Percentiles rank a stretch among this genome's conserved stretches.
These are phyloP conservation scores for Chelon auratus DNA, from an alignment of 2,797 vertebrate species.

Conservation along the genomic window DNA sequence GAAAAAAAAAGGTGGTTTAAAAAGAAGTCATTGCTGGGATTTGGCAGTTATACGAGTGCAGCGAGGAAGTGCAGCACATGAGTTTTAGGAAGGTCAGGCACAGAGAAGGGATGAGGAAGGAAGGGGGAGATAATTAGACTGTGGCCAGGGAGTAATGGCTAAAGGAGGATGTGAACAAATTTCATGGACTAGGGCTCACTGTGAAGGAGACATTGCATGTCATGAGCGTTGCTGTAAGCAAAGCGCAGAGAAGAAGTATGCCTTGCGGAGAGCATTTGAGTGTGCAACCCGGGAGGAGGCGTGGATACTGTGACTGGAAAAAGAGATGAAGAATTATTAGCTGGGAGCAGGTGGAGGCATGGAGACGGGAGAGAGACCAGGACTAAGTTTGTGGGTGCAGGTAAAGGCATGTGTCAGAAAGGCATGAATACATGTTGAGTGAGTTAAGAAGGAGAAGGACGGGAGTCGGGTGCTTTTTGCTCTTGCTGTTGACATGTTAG, in stretches of 20 bases:
- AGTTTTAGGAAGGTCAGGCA: constrained; percentile 22
- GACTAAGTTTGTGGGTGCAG: constrained; percentile 20
- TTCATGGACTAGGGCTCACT: constrained; percentile 20
- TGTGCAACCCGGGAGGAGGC: constrained; percentile 37
- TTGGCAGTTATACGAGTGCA: constrained; percentile 14
- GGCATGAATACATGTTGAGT: constrained; percentile 23
- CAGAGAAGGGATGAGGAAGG: constrained; percentile 27
- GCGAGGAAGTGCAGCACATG: constrained; percentile 16
- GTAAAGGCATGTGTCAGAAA: constrained; percentile 25
- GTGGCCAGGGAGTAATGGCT: constrained; percentile 27
- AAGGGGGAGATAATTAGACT: constrained; percentile 31
- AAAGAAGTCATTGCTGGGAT: constrained; percentile 24
- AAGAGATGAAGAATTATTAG: constrained; percentile 24
- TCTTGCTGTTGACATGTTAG: constrained; percentile 29
- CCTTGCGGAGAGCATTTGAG: constrained; percentile 22
- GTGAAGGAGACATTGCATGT: constrained; percentile 14
- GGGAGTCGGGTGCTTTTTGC: constrained; percentile 19
- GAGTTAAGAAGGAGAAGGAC: constrained; percentile 16
- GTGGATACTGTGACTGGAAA: constrained; percentile 20
- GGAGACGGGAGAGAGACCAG: constrained; percentile 1
- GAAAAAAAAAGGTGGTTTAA: constrained; percentile 3
- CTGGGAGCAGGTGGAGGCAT: constrained; percentile 12
- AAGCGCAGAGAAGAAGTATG: constrained; percentile 27
- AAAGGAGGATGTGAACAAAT: constrained; percentile 41
- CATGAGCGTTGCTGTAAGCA: constrained; percentile 26